Evolutionary conservation across 1,140 invertebrate species (phyloP).

Genomic region (Eueides isabella): DNA sequence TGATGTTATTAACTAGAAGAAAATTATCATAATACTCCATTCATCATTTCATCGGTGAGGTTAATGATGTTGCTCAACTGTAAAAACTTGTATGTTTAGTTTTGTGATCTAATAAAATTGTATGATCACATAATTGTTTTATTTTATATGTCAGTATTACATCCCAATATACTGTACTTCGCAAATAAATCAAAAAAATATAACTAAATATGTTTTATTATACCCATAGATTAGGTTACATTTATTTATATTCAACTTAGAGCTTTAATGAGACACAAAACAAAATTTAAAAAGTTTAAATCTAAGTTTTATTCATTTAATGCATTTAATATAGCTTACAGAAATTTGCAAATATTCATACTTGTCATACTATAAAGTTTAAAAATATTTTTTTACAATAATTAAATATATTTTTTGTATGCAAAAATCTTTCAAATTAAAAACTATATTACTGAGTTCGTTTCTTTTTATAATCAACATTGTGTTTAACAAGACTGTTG

Average conservation of each 20-base stretch:
- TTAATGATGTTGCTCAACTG: slow-evolving; percentile 75
- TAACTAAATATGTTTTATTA: not conserved
- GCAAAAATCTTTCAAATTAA: no score
- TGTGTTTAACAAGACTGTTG: no score
- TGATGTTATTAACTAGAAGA: not conserved
- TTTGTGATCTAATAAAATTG: slow-evolving; percentile 76
- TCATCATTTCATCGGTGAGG: slow-evolving; percentile 47
- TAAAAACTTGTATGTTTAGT: slow-evolving; percentile 67
- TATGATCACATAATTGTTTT: slow-evolving; percentile 58
- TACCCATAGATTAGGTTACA: not conserved
- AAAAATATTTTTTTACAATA: no score
- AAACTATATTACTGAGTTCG: no score
- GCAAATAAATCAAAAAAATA: not conserved
- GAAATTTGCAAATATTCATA: no score
- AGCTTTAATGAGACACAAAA: no score
- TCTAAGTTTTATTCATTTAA: no score
- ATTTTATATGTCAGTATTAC: slow-evolving; percentile 32
- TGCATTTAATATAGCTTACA: no score
- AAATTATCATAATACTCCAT: not conserved
- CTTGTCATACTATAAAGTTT: no score
- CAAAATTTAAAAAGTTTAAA: no score
- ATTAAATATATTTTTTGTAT: no score
- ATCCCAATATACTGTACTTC: not conserved
- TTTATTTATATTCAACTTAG: not conserved
- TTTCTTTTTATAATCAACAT: no score